Percentiles rank a stretch among this genome's conserved stretches.
Conservation (phyloP, 2,797 vertebrate species). For the Paguma larvata region DNA sequence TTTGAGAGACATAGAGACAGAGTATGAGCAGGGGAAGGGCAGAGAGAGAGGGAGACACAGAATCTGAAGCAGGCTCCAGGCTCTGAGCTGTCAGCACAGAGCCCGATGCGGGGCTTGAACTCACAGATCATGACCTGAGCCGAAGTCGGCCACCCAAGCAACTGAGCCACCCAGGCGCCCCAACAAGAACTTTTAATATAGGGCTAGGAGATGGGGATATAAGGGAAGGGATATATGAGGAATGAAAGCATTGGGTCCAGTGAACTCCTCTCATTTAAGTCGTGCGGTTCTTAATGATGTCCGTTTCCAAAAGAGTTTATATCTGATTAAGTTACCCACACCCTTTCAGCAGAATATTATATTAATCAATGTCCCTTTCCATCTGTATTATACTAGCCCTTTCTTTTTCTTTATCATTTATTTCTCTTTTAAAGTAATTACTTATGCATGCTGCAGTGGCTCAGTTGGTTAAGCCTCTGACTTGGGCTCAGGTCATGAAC, state of each 20-base stretch:
- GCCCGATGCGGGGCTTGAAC: no score
- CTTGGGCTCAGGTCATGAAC: no score
- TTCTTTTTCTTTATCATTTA: neutral
- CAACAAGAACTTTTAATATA: slow-evolving; percentile 18
- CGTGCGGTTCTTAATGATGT: slow-evolving; percentile 39
- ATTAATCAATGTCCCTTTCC: slow-evolving; percentile 76
- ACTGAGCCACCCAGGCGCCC: no score
- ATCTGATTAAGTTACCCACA: slow-evolving; percentile 51
- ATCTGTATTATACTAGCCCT: slow-evolving; percentile 64
- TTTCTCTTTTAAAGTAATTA: slow-evolving; percentile 63
- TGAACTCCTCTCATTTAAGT: neutral
- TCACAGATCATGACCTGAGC: no score
- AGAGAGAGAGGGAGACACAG: no score
- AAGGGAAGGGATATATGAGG: neutral
- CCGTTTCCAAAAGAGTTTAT: neutral
- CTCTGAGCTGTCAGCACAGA: no score
- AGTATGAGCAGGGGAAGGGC: no score
- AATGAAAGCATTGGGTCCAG: neutral
- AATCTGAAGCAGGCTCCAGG: no score
- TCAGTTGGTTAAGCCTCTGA: no score
- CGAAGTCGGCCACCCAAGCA: no score
- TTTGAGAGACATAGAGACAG: no score
- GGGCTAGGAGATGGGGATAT: neutral
- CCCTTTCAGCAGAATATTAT: slow-evolving; percentile 65
- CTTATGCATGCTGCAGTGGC: slow-evolving; percentile 44